These are phyloP conservation scores for Ornithoptera alexandrae DNA, from an alignment of 2,888 invertebrate species.

Conservation along the genomic window DNA sequence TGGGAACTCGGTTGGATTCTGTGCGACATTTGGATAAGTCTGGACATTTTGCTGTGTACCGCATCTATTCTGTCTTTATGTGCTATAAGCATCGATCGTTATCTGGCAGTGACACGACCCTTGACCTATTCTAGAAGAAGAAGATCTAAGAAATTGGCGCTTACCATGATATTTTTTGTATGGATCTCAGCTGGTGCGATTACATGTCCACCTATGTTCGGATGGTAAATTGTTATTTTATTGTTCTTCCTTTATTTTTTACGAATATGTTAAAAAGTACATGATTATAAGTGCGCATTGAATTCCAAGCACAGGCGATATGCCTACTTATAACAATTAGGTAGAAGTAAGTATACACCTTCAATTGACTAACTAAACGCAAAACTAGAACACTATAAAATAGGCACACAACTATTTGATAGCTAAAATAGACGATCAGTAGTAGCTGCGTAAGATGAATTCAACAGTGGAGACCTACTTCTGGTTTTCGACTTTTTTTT, in stretches of 20 bases:
- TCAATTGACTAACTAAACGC: too few species aligned
- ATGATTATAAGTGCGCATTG: too few species aligned
- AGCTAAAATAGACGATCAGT: too few species aligned
- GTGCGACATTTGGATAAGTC: conserved; percentile 94
- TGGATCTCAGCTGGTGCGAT: conserved; percentile 95
- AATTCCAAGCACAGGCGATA: too few species aligned
- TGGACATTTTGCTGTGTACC: conserved; percentile 95
- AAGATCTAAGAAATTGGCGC: conserved; percentile 90
- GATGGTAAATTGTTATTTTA: conserved; percentile 85
- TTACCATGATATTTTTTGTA: conserved; percentile 92
- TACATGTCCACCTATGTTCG: conserved; percentile 96
- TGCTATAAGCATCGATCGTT: conserved; percentile 94
- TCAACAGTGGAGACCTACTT: too few species aligned
- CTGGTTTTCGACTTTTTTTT: too few species aligned
- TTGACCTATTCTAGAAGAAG: conserved; percentile 93
- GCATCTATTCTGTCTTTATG: conserved; percentile 95
- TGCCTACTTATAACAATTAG: too few species aligned
- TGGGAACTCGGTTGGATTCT: conserved; percentile 96
- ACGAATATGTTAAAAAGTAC: too few species aligned
- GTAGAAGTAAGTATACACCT: too few species aligned
- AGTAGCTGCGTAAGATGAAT: too few species aligned
- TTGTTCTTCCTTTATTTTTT: not conserved
- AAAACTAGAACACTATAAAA: too few species aligned
- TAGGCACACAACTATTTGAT: too few species aligned
- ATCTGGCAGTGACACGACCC: conserved; percentile 96